These are phyloP conservation scores for Zalophus californianus DNA, from an alignment of 2,797 vertebrate species.

Conservation along the genomic window DNA sequence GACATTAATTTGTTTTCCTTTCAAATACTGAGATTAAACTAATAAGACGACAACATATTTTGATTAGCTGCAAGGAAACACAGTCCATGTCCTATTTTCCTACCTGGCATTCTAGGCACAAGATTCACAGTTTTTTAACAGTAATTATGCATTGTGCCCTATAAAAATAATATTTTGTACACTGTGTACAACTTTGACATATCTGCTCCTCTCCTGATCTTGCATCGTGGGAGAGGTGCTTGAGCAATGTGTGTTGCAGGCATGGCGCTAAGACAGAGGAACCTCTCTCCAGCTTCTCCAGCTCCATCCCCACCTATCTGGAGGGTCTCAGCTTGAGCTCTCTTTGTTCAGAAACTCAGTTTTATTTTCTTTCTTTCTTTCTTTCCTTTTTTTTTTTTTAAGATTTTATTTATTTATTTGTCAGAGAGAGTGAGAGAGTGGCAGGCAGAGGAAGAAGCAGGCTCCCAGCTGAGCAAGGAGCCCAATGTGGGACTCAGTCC, in stretches of 20 bases:
- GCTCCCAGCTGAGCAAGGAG: no score
- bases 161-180: neutral
- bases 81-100: neutral
- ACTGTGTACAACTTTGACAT: no score
- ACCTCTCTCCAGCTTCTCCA: neutral
- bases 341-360: neutral
- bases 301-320: neutral
- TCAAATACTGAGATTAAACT: neutral
- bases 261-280: no score
- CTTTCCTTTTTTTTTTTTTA: no score
- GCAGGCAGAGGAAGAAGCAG: no score
- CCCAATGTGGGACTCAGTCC: no score
- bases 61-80: neutral
- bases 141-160: neutral
- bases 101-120: neutral
- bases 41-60: neutral
- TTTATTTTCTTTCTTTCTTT: neutral
- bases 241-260: neutral
- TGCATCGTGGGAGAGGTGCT: neutral
- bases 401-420: no score
- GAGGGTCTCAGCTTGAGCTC: neutral
- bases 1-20: conserved; percentile 6
- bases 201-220: neutral
- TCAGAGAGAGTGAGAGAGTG: no score
- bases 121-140: neutral